Conservation (phyloP, 2,888 invertebrate species). For the Ormyrus labotus region DNA sequence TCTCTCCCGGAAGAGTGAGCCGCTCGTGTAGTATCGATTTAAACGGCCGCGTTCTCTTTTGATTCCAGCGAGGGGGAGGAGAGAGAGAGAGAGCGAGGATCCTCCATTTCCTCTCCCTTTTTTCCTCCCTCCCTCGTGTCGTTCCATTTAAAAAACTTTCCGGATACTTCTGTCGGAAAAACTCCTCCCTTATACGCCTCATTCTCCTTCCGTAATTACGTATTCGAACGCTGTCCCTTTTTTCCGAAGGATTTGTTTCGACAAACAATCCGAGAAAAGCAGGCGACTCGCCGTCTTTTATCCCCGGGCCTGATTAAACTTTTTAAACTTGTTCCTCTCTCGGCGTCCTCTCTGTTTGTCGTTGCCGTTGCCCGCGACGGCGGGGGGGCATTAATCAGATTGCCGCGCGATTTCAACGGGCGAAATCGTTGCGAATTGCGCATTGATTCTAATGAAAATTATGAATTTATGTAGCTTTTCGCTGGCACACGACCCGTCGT, state of each 20-base stretch:
- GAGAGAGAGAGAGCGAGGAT: constrained; percentile 11
- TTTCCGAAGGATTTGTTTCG: constrained; percentile 44
- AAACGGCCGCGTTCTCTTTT: constrained; percentile 43
- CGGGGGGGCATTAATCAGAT: too few species aligned
- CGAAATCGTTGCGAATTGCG: background rate
- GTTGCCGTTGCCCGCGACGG: too few species aligned
- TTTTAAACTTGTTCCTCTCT: constrained; percentile 8
- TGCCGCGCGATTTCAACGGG: too few species aligned
- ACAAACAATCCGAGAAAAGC: too few species aligned
- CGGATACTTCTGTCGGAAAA: constrained; percentile 32
- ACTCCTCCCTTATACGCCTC: constrained; percentile 33
- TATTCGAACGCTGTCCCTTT: constrained; percentile 42
- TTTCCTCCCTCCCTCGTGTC: background rate
- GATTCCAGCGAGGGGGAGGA: constrained; percentile 14
- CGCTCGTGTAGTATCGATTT: constrained; percentile 47
- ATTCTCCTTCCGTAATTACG: constrained; percentile 46
- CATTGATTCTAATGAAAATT: constrained; percentile 14
- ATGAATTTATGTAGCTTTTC: constrained; percentile 2
- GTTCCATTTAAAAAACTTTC: constrained; percentile 46
- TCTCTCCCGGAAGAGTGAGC: constrained; percentile 13
- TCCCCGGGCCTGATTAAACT: constrained; percentile 14
- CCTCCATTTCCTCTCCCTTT: constrained; percentile 28
- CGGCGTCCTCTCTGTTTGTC: too few species aligned
- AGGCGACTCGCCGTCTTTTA: too few species aligned
- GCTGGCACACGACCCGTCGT: too few species aligned